Evolutionary conservation across 2,888 invertebrate species (phyloP).

Genomic region (Tenthredo mesomela): DNA sequence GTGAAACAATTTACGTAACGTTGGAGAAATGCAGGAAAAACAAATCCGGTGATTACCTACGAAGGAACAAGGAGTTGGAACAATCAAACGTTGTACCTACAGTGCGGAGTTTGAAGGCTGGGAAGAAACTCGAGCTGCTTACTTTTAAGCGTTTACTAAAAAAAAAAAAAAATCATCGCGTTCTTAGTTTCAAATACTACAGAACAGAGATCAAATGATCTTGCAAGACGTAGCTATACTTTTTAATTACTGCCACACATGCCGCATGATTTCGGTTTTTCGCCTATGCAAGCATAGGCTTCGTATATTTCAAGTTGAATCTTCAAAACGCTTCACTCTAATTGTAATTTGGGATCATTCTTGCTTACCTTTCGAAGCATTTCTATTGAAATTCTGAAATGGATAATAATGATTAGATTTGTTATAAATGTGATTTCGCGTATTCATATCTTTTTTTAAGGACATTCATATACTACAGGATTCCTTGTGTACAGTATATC

Average conservation of each 20-base stretch:
- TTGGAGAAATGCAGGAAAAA: background rate
- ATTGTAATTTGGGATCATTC: background rate
- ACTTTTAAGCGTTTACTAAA: background rate
- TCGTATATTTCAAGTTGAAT: background rate
- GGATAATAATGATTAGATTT: background rate
- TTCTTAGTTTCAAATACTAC: no score
- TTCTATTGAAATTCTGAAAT: background rate
- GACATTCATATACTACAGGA: background rate
- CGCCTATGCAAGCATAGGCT: background rate
- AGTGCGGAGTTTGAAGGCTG: background rate
- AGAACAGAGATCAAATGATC: background rate
- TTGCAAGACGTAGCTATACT: background rate
- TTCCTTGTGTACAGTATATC: background rate
- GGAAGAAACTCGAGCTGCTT: conserved; percentile 28
- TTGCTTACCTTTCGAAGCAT: background rate
- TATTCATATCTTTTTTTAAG: background rate
- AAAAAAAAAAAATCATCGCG: background rate
- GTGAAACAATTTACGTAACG: background rate
- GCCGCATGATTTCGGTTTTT: background rate
- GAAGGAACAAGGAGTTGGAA: background rate
- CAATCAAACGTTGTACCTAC: background rate
- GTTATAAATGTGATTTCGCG: background rate
- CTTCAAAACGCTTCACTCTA: background rate
- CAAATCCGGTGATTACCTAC: background rate
- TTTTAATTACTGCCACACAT: background rate